phyloP scores from a whole-genome alignment of 1,140 invertebrate genomes.

The Prorops nasuta region DNA sequence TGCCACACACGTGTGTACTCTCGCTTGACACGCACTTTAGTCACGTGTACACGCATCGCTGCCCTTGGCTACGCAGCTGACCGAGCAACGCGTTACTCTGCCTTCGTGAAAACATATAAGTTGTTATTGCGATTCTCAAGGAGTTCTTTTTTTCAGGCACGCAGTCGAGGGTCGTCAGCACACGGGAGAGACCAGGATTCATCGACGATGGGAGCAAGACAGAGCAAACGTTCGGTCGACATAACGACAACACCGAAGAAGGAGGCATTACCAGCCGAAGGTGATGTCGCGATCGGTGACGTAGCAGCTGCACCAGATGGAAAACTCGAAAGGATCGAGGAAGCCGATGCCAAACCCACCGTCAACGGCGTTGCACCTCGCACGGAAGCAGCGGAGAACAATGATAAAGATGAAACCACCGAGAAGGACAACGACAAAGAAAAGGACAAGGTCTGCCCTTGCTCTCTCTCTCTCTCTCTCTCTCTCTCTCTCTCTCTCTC shows the following conservation, averaged over 20 bases:
- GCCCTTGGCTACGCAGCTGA: too few species aligned
- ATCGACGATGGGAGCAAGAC: constrained; percentile 75
- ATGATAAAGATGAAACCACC: constrained; percentile 65
- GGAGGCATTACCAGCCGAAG: constrained; percentile 59
- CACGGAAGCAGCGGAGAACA: constrained; percentile 61
- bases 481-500: too few species aligned
- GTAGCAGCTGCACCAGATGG: constrained; percentile 64
- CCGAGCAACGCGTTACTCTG: too few species aligned
- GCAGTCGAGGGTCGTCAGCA: too few species aligned
- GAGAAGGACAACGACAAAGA: constrained; percentile 61
- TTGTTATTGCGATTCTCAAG: too few species aligned
- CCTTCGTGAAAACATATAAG: too few species aligned
- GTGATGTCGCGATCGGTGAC: constrained; percentile 58
- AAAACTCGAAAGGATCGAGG: constrained; percentile 70
- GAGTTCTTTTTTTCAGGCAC: too few species aligned
- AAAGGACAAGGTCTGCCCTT: neutral
- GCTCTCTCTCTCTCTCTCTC: neutral
- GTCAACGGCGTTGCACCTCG: constrained; percentile 69
- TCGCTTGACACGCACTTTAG: too few species aligned
- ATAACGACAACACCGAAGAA: constrained; percentile 80
- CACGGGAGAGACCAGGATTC: too few species aligned
- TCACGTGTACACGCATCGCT: too few species aligned
- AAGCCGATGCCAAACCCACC: constrained; percentile 66
- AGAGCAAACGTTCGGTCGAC: constrained; percentile 82
- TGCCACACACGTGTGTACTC: too few species aligned